These are phyloP conservation scores for Camelus bactrianus DNA, from an alignment of 2,113 vertebrate genomes.

Conservation along the genomic window DNA sequence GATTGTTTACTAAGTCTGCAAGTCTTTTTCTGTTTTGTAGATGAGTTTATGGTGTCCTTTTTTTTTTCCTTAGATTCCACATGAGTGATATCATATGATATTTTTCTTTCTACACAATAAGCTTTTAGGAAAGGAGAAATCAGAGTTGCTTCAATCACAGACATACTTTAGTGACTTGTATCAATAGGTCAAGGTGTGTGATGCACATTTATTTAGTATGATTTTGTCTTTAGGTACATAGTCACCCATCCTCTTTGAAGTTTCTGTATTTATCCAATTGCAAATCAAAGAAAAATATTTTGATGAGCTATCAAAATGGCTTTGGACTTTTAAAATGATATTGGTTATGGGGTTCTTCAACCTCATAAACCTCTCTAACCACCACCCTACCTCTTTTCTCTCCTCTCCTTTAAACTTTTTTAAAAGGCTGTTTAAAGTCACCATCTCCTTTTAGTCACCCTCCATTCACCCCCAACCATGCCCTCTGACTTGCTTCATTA, in stretches of 20 bases:
- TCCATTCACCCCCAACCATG: neutral
- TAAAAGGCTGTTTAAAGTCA: neutral
- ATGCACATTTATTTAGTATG: neutral
- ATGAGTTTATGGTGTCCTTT: too few relatives aligned
- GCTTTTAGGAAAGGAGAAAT: neutral
- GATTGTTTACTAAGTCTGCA: too few relatives aligned
- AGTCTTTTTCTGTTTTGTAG: too few relatives aligned
- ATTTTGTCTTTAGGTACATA: neutral
- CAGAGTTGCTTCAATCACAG: neutral
- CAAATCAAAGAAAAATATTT: neutral
- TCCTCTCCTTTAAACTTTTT: neutral
- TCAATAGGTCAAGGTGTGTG: neutral
- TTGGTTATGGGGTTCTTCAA: neutral
- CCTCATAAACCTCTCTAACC: neutral
- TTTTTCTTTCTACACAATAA: neutral
- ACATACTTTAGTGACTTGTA: neutral
- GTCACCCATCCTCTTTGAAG: neutral
- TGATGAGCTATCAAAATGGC: neutral
- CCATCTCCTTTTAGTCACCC: neutral
- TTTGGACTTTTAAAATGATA: neutral
- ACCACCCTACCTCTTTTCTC: neutral
- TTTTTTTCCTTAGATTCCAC: too few relatives aligned
- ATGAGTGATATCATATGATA: too few relatives aligned
- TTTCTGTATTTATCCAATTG: neutral
- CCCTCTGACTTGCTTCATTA: neutral